Percentiles rank a stretch among this genome's conserved stretches.
These are phyloP conservation scores for Clarias batrachus DNA, from an alignment of 2,113 vertebrate species.

Conservation along the genomic window DNA sequence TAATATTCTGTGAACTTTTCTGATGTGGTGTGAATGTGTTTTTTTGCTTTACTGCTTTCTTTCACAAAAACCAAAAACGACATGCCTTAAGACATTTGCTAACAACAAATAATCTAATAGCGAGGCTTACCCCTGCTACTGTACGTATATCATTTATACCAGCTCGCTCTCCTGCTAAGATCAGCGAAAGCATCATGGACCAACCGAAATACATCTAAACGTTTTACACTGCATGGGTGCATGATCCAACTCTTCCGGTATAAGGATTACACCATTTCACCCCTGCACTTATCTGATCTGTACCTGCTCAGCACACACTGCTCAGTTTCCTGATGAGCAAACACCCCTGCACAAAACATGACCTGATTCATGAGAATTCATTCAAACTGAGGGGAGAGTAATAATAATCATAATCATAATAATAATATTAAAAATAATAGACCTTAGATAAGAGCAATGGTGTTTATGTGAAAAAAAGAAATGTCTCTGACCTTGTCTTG, in stretches of 20 bases:
- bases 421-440: not conserved
- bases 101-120: not conserved
- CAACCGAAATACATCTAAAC: not conserved
- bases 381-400: not conserved
- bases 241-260: slow-evolving; percentile 27
- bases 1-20: not conserved
- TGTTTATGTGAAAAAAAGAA: not conserved
- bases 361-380: slow-evolving; percentile 23
- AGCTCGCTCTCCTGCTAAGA: not conserved
- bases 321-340: slow-evolving; percentile 31
- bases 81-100: not conserved
- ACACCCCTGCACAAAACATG: slow-evolving; percentile 15
- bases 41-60: not conserved
- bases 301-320: slow-evolving; percentile 31
- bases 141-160: not conserved
- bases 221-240: slow-evolving; percentile 19
- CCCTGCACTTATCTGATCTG: slow-evolving; percentile 7
- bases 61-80: not conserved
- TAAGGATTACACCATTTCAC: slow-evolving; percentile 29
- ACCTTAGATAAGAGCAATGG: not conserved
- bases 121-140: not conserved
- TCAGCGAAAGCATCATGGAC: not conserved
- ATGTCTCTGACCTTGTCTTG: not conserved
- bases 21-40: not conserved
- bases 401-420: too few relatives aligned